Conservation (phyloP, 2,797 vertebrate genomes). For the Pelodytes ibericus region DNA sequence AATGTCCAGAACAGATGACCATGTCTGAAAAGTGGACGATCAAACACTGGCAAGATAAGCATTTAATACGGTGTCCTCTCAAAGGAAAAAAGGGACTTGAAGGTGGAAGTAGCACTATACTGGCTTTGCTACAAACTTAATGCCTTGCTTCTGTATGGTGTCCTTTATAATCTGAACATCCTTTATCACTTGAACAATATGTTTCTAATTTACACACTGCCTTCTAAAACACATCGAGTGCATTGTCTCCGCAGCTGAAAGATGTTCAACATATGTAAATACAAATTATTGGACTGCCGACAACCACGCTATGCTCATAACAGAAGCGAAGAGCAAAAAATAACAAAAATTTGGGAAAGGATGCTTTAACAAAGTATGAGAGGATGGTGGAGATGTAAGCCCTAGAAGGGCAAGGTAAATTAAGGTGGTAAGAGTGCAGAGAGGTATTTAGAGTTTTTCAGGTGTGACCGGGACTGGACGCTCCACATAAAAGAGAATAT, state of each 20-base stretch:
- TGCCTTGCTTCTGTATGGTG: too few relatives aligned
- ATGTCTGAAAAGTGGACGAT: not conserved
- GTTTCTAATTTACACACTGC: not conserved
- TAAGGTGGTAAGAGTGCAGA: constrained; percentile 5
- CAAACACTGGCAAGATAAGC: not conserved
- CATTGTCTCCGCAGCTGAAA: not conserved
- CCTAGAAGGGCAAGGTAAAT: not conserved
- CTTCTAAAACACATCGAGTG: not conserved
- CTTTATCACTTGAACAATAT: not conserved
- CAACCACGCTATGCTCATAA: constrained; percentile 9
- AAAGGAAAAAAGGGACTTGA: not conserved
- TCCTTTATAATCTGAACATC: not conserved
- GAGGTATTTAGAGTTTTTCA: constrained; percentile 79
- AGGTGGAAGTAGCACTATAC: not conserved
- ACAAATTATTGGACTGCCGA: constrained; percentile 22
- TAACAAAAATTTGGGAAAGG: constrained; percentile 21
- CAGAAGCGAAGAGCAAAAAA: constrained; percentile 44
- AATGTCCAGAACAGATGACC: not conserved
- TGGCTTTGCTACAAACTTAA: too few relatives aligned
- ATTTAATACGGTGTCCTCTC: not conserved
- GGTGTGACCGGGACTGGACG: constrained; percentile 73
- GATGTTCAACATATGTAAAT: constrained; percentile 16
- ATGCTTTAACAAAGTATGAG: constrained; percentile 48
- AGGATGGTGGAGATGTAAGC: constrained; percentile 36
- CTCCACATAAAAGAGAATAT: constrained; percentile 96